Evolutionary conservation across 2,888 invertebrate genomes (phyloP), one percentile per base, ranked within the genome.

Genomic region (Axea sp.): DNA sequence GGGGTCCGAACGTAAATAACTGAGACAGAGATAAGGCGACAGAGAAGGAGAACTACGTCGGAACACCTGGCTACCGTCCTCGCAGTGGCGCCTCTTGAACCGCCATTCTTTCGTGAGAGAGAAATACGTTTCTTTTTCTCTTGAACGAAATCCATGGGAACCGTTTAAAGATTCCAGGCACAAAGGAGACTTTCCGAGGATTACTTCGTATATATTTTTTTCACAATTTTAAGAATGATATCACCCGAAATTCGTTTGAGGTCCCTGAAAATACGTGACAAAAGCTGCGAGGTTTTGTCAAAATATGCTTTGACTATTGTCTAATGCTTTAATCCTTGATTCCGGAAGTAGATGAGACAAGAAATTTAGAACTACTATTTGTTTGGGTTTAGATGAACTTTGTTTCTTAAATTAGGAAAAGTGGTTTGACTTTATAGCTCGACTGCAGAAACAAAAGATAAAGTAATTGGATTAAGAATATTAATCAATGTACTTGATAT

Each of bases 61-160:
- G 76, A 83, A 82, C 82, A 83, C 83, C 83, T 83, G 82, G 82
- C 82, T 78, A 80, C 80, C 80, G 80, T 80, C 76, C 68, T 67
- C 49, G 43, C 80, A 78, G 81, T 82, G 81, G 82, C 81, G 81
- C 82, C 81, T 82, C 79, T 73, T 53, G 64, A 75, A 19, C 55
- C 65, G 65, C 69, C 71, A 72, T 72, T 60, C 65, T 74, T 65
- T 68, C 73, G 72, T 74, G 76, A 73, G 75, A 76, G 75, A 77
- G 76, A 77, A 76, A 76, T 55, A 47, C 73, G 78, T 78, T 78
- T 78, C 78, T 82, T 78, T 80, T 72, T 75, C 74, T 76, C 69
- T 55, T 69, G 37, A 71, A 69, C 62, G 45, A 75, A 75, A 67
- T 73, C 79, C 82, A 82, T 83, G 82, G 82, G 82, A 83, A 83